Evolutionary conservation across 2,113 vertebrate species (phyloP).

Genomic region (Elgaria multicarinata): DNA sequence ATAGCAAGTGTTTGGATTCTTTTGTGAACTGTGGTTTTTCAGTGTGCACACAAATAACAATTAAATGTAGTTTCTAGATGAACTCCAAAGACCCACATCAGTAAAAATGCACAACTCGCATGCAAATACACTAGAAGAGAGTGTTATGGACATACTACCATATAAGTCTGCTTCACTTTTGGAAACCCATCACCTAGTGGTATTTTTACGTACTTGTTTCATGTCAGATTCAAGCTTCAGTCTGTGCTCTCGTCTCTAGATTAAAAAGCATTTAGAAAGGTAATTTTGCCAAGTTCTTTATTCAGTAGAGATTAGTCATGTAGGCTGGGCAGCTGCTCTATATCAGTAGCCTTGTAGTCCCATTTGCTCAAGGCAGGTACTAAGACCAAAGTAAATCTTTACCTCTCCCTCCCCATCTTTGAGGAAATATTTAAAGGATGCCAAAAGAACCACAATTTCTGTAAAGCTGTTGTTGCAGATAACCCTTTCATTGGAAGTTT

Average conservation of each 20-base stretch:
- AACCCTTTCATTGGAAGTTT: neutral
- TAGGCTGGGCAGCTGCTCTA: neutral
- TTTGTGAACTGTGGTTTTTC: neutral
- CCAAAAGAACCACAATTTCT: neutral
- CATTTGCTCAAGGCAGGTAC: neutral
- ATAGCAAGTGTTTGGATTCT: neutral
- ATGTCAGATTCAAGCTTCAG: conserved; percentile 69
- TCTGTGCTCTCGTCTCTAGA: conserved; percentile 80
- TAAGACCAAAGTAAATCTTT: neutral
- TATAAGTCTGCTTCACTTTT: neutral
- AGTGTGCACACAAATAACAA: conserved; percentile 4
- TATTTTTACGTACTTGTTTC: conserved; percentile 74
- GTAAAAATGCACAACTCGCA: neutral
- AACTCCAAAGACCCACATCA: conserved; percentile 22
- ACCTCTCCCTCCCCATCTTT: no score
- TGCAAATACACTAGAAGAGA: neutral
- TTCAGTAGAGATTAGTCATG: neutral
- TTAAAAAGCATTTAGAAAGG: conserved; percentile 32
- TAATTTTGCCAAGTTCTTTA: neutral
- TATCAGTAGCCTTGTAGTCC: no score
- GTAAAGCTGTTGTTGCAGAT: neutral
- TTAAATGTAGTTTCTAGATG: neutral
- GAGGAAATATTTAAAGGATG: neutral
- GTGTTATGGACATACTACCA: neutral
- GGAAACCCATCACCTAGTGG: conserved; percentile 48